Conservation (phyloP, 2,797 vertebrate species). For the Caiman crocodilus region DNA sequence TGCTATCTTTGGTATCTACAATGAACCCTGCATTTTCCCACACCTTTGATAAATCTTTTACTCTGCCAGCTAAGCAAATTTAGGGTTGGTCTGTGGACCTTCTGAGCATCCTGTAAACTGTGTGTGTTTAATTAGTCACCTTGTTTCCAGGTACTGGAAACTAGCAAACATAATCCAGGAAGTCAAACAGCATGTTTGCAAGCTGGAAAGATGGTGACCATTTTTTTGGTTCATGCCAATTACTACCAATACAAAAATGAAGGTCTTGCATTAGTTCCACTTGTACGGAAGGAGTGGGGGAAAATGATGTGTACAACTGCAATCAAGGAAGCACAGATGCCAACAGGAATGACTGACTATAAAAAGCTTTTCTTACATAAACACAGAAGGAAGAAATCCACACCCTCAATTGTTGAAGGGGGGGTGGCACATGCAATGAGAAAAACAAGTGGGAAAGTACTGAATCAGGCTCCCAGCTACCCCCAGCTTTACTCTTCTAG, state of each 20-base stretch:
- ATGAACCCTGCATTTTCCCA: background rate
- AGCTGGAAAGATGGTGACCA: constrained; percentile 22
- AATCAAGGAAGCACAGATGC: constrained; percentile 83
- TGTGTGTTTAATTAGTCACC: background rate
- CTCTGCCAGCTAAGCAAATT: constrained; percentile 3
- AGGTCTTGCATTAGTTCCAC: constrained; percentile 45
- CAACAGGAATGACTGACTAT: constrained; percentile 86
- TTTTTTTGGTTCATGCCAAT: background rate
- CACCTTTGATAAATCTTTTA: background rate
- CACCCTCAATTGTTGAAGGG: constrained; percentile 89
- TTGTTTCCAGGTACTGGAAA: constrained; percentile 29
- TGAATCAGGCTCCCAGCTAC: constrained; percentile 41
- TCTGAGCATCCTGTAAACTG: constrained; percentile 4
- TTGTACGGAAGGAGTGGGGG: constrained; percentile 18
- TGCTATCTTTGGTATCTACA: background rate
- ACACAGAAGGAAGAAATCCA: constrained; percentile 87
- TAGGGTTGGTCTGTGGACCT: background rate
- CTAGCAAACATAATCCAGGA: background rate
- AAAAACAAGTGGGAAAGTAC: constrained; percentile 82
- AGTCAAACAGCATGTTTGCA: background rate
- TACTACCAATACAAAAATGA: constrained; percentile 7
- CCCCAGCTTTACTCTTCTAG: background rate
- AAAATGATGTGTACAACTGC: constrained; percentile 21
- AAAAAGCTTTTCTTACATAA: constrained; percentile 87
- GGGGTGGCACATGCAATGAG: constrained; percentile 78